Evolutionary conservation across 53 echinoderm and acorn worm species (phyloP), one percentile per base, ranked within the genome.

Genomic region (Echinarachnius parma): DNA sequence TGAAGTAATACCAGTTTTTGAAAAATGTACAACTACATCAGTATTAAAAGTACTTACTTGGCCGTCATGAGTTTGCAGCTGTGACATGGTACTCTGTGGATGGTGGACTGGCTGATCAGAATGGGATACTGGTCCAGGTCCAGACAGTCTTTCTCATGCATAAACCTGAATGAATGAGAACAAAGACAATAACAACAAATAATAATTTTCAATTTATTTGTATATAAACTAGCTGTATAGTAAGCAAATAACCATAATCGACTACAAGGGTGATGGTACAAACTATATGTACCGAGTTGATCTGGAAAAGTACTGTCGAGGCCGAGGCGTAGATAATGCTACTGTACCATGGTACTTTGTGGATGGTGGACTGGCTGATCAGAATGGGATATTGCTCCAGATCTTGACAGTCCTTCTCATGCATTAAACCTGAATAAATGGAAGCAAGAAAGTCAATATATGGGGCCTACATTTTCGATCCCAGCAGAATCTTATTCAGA

Each of bases 11-110:
- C 13, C 13, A 9, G 7, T 13, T 9, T 39, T 39, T 39, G 13
- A 7, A 39, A 39, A 39, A 39, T 39, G 42, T 7, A 9, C 42
- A 7, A 39, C 42, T 9, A 39, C 7, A 39, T 39, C 7, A n/a
- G n/a, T n/a, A n/a, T n/a, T n/a, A n/a, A n/a, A n/a, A n/a, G 16
- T 33, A 79, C 78, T 75, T 64, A 93, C 93, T 71, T 98, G 70
- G 98, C 78, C 19, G 75, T 80, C 31, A 60, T 82, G 9, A 53
- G 39, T n/a, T 64, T 82, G 64, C 98, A 98, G 48, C 83, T 74
- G 26, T 77, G 34, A 23, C 98, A 98, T 31, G 65, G 33, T 28
- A 61, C 21, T 9, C 80, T 56, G 62, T 82, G 67, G 77, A 77
- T 70, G 13, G 19, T 48, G 0, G 80, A 79, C 48, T 92, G 85